phyloP scores from a whole-genome alignment of 2,888 invertebrate genomes.

The Gortyna flavago region DNA sequence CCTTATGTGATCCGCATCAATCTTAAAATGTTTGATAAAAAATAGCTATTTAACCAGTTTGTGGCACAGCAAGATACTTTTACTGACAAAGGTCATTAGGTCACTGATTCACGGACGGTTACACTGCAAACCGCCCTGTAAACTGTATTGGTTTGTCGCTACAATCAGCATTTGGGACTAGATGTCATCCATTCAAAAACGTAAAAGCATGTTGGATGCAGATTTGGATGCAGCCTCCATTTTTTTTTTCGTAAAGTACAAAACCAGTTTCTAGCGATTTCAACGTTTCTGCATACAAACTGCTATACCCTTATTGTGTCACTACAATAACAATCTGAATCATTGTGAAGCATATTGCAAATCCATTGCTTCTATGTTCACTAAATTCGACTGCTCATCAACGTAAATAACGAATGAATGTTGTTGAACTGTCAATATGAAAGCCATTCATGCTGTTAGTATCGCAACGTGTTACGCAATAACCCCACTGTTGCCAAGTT shows the following conservation, averaged over 20 bases:
- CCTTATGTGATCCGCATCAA: not conserved
- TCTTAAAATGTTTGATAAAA: too few species aligned
- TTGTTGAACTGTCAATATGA: not conserved
- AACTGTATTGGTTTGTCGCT: not conserved
- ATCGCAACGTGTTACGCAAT: not conserved
- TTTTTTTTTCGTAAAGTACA: too few species aligned
- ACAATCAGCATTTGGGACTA: not conserved
- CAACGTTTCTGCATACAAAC: not conserved
- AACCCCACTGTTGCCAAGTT: not conserved
- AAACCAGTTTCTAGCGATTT: not conserved
- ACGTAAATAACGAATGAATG: too few species aligned
- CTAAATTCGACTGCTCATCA: not conserved
- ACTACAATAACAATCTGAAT: not conserved
- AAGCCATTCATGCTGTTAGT: not conserved
- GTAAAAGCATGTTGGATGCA: not conserved
- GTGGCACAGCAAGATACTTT: not conserved
- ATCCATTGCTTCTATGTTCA: not conserved
- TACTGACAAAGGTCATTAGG: not conserved
- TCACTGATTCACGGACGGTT: not conserved
- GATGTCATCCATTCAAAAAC: not conserved
- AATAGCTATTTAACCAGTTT: not conserved
- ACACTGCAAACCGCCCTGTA: too few species aligned
- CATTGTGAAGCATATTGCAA: not conserved
- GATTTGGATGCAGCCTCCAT: not conserved
- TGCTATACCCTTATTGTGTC: not conserved